phyloP scores from a whole-genome alignment of 35 echinoderm and acorn worm species.

The Lytechinus variegatus region DNA sequence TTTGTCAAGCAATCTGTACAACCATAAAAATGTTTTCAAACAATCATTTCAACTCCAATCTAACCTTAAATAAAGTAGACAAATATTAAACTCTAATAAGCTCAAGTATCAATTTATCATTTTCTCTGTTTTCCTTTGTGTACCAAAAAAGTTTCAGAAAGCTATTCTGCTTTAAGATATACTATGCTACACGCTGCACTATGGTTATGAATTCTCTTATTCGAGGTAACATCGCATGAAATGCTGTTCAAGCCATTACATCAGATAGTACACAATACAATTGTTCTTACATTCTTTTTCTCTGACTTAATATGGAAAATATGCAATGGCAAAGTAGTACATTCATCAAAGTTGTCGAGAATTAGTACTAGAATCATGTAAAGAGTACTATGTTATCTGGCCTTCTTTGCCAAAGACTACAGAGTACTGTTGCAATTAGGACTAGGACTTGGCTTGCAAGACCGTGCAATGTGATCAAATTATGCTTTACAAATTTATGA shows the following conservation, averaged over 20 bases:
- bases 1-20: neutral
- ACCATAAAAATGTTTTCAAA: neutral
- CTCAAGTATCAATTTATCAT: neutral
- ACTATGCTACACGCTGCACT: neutral
- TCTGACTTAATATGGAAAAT: neutral
- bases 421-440: neutral
- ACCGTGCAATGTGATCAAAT: neutral
- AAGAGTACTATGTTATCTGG: neutral
- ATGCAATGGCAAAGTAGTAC: neutral
- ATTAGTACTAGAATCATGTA: neutral
- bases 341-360: neutral
- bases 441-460: neutral
- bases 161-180: neutral
- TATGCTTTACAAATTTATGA: neutral
- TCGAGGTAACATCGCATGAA: neutral
- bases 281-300: neutral
- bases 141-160: neutral
- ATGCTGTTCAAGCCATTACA: neutral
- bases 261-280: neutral
- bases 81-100: neutral
- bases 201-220: neutral
- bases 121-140: neutral
- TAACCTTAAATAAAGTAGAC: neutral
- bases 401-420: neutral
- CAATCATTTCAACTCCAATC: neutral